Base-by-base conservation (phyloP, 2,888 invertebrate genomes). In the Hypselothyrea guttata region DNA sequence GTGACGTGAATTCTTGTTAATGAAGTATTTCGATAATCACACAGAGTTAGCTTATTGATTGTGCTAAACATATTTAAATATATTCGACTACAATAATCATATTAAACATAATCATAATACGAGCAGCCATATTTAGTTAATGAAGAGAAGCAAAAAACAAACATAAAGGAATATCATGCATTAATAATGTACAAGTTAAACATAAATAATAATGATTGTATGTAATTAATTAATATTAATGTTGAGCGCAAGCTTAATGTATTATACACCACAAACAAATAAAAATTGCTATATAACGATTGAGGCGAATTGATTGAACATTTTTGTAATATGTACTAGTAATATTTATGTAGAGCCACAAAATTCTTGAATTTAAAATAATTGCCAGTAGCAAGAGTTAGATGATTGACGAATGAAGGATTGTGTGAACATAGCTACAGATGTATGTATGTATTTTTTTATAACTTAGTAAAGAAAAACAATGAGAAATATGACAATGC, bases 361-460 rank as follows among this genome's bases (percentile, higher is more conserved):
- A 45, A 84, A 81, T 81, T 81, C 86, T 84, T 77, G 81, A 67
- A 84, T 81, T 84, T 81, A 74, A 86, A 84, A 56, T 74, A 46
- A 64, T 57, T 37, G 18, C 30, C 27, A 34, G 44, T 45, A 46
- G 45, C 54, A 42, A 42, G 9, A 40, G 12, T 9, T 34, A 31
- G 4, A 31, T n/a, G 7, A 2, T 34, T 9, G n/a, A 30, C 7
- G 30, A n/a, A 22, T 22, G 5, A 22, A 4, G 2, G 22, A 22
- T 22, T 22, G 22, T 22, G 22, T 22, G 3, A 22, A 22, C 22
- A 22, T 22, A 22, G 3, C 22, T 22, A 22, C 22, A 22, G 3
- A 51, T 8, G 33, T 46, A 46, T 31, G 54, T 18, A 49, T 37
- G 28, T 47, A 22, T 48, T 34, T 48, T 51, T 46, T 37, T 34